Evolutionary conservation across 2,797 vertebrate genomes (phyloP), one percentile per base, ranked within the genome.

Genomic region (Crocidura indochinensis): DNA sequence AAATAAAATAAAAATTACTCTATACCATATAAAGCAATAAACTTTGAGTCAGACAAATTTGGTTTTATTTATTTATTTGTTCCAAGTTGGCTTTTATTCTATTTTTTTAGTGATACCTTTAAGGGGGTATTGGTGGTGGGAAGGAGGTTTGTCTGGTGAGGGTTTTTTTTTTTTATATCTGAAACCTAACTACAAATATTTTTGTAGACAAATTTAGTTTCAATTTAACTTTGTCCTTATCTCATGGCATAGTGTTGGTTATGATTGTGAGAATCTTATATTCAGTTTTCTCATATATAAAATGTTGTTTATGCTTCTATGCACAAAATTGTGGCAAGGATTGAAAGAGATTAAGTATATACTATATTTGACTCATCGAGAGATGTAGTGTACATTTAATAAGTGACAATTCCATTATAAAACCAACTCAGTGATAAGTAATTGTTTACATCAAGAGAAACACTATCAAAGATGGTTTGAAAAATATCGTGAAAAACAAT

Each of bases 171-270:
- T 38, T 2, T 38, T 38, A 38, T 38, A 38, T 2, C 38, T 38
- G 38, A 38, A 38, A 38, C 38, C 38, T 5, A 38, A 38, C 38
- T 38, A 38, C 38, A 38, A 38, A 38, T 38, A 38, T 38, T 2
- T 38, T 38, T 38, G 2, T 14, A 64, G 27, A 75, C 9, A 86
- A 1, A 11, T 67, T 47, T 38, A 51, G 9, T 47, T 85, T 88
- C 46, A 93, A 90, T 46, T 91, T 79, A 65, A 24, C 12, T 73
- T 88, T 88, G n/a, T 71, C 60, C 10, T 94, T 38, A 38, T 38
- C 27, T 91, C 29, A 26, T 53, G 90, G 2, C 29, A 15, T 31
- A 44, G 20, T 38, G 15, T 64, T 38, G 31, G 4, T 10, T 5
- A 73, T 51, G 4, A 22, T 49, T 82, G 46, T 94, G 46, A 53